These are phyloP conservation scores for Dipodomys ordii DNA, from an alignment of 2,113 vertebrate species.

Conservation along the genomic window DNA sequence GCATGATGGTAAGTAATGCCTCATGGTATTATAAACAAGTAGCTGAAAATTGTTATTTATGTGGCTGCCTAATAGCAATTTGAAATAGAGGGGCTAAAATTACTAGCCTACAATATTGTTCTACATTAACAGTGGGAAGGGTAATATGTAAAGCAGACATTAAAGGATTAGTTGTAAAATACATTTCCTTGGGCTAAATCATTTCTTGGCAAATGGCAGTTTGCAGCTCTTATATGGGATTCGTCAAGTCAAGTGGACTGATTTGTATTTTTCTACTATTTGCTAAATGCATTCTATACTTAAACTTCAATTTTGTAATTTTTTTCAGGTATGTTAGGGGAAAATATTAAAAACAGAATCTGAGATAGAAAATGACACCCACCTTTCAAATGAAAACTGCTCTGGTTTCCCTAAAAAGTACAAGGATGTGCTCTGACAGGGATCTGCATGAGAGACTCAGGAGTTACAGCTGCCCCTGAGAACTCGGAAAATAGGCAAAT, in stretches of 20 bases:
- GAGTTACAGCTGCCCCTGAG: slow-evolving; percentile 71
- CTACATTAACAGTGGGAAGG: slow-evolving; percentile 76
- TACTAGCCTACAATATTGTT: slow-evolving; percentile 71
- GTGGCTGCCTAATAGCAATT: slow-evolving; percentile 74
- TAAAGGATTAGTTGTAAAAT: slow-evolving; percentile 84
- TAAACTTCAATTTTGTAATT: slow-evolving; percentile 61
- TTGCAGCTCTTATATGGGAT: slow-evolving; percentile 74
- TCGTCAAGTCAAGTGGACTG: slow-evolving; percentile 78
- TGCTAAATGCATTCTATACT: slow-evolving; percentile 65
- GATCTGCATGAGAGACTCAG: slow-evolving; percentile 72
- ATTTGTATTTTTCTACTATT: slow-evolving; percentile 78
- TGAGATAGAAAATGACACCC: slow-evolving; percentile 57
- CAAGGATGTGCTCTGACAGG: slow-evolving; percentile 40
- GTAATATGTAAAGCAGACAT: slow-evolving; percentile 78
- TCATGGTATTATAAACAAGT: slow-evolving; percentile 57
- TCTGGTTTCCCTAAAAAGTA: slow-evolving; percentile 65
- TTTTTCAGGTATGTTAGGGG: neutral
- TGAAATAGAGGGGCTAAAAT: slow-evolving; percentile 78
- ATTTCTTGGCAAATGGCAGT: slow-evolving; percentile 68
- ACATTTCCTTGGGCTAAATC: slow-evolving; percentile 74
- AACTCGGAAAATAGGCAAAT: slow-evolving; percentile 78
- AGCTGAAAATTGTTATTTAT: slow-evolving; percentile 75
- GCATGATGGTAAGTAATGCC: slow-evolving; percentile 60
- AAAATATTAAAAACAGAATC: slow-evolving; percentile 55
- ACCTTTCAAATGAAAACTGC: slow-evolving; percentile 64